These are phyloP conservation scores for Hylaeus anthracinus DNA, from an alignment of 1,140 invertebrate genomes.

Conservation along the genomic window DNA sequence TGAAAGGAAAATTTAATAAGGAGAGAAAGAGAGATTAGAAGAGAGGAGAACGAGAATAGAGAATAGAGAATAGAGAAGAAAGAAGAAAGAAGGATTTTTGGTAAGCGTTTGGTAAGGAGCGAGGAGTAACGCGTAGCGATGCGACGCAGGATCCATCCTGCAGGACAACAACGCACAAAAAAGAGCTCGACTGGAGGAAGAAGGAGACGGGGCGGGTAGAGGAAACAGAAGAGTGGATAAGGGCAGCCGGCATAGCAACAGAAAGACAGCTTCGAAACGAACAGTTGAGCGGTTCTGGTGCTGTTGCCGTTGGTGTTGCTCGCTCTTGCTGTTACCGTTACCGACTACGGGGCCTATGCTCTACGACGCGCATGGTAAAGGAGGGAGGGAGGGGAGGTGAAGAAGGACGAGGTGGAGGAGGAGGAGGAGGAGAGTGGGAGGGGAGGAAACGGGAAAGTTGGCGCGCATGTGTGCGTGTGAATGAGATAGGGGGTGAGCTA, in stretches of 20 bases:
- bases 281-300: constrained; percentile 65
- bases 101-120: constrained; percentile 5
- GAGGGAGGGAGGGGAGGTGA: constrained; percentile 38
- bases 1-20: neutral
- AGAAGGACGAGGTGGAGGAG: constrained; percentile 36
- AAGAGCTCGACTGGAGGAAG: constrained; percentile 35
- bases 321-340: constrained; percentile 55
- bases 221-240: constrained; percentile 55
- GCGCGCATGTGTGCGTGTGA: constrained; percentile 24
- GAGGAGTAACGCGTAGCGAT: constrained; percentile 8
- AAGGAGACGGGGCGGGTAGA: constrained; percentile 44
- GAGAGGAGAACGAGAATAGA: neutral
- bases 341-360: constrained; percentile 56
- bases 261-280: constrained; percentile 77
- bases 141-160: constrained; percentile 65
- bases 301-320: constrained; percentile 59
- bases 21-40: no score
- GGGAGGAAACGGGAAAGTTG: constrained; percentile 46
- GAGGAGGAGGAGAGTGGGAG: constrained; percentile 35
- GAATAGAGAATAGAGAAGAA: no score
- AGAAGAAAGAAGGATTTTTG: constrained; percentile 1
- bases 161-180: constrained; percentile 65
- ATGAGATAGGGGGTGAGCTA: constrained; percentile 47
- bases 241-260: constrained; percentile 79
- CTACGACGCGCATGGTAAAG: constrained; percentile 39